Evolutionary conservation across 2,888 invertebrate species (phyloP), one percentile per base, ranked within the genome.

Genomic region (Iphiclides podalirius): DNA sequence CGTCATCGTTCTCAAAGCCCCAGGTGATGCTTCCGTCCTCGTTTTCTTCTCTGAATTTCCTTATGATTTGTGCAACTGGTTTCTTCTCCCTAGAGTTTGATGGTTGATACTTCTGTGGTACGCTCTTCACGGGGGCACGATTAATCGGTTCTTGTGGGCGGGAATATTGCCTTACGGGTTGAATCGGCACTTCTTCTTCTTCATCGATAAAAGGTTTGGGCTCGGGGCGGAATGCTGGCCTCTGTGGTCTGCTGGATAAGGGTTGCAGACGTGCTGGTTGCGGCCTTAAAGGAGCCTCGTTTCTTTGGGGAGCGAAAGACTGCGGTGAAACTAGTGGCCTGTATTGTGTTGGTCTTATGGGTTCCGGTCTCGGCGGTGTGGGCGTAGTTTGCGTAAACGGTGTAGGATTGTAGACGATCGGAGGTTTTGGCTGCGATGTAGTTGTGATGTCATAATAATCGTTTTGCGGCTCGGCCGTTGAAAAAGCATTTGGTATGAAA

Each of bases 1-100:
- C 96, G 66, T 96, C 96, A 63, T 95, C 95, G 71, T 96, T 95
- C 76, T 96, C 95, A 67, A 94, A 96, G 40, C 96, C 96, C 96
- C 96, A 96, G 0, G 94, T 94, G 62, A 96, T 96, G 69, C 94
- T 95, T 33, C 95, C 95, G 61, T 94, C 94, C 16, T 91, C 89
- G 66, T 95, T 94, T 72, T 95, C 95, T 35, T 95, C 95, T 43
- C 94, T 91, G 83, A 92, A 96, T 69, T 92, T 92, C 46, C 92
- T 88, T 56, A 91, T 81, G 53, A 92, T 92, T 76, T 94, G 94
- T 15, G 94, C 93, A 0, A 94, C 94, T 0, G 94, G 94, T 58
- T 93, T 93, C 72, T 90, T 93, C 43, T 88, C 89, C 37, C 89
- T 78, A n/a, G 69, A 68, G 59, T 79, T 69, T 12, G 72, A 81